Evolutionary conservation across 2,888 invertebrate genomes (phyloP), one percentile per base, ranked within the genome.

Genomic region (Iselma pallidipennis): DNA sequence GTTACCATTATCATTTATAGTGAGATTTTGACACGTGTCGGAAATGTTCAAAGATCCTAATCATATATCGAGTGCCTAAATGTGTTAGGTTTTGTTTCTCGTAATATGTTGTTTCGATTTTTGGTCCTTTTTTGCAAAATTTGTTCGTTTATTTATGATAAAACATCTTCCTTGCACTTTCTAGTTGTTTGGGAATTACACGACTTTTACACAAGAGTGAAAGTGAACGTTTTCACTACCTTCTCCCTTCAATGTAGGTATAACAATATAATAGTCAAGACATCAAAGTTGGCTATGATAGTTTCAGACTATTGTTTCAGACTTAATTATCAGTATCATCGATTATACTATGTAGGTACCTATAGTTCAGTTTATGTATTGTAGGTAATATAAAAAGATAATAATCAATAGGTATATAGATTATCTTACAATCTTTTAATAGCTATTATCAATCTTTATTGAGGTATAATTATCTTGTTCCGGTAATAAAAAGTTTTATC

Each of bases 1-100:
- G 51, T 51, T 51, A 55, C 55, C 64, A 57, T 69, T 69, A 55
- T 68, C 66, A 68, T 66, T 65, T 66, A 64, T 69, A 66, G 69
- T 68, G 69, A 63, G 69, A 69, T 61, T 65, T 66, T 61, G 67
- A 59, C 69, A 69, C 66, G 69, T 69, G 69, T 63, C 62, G 55
- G 64, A 60, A 67, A 69, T 69, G 65, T 63, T 59, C 21, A 45
- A 45, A 45, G 45, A 45, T 45, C 45, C 45, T 45, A 45, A 45
- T 45, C 45, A 45, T 45, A n/a, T n/a, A 45, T 45, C 45, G 21
- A 45, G 45, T 45, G 45, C n/a, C n/a, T n/a, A n/a, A 45, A 21
- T 21, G 45, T 45, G 45, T 45, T 42, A 9, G 33, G n/a, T n/a
- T n/a, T n/a, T n/a, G n/a, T n/a, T n/a, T n/a, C n/a, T n/a, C n/a